These are phyloP conservation scores for Capitulum mitella DNA, from an alignment of 2,888 invertebrate genomes.

Conservation along the genomic window DNA sequence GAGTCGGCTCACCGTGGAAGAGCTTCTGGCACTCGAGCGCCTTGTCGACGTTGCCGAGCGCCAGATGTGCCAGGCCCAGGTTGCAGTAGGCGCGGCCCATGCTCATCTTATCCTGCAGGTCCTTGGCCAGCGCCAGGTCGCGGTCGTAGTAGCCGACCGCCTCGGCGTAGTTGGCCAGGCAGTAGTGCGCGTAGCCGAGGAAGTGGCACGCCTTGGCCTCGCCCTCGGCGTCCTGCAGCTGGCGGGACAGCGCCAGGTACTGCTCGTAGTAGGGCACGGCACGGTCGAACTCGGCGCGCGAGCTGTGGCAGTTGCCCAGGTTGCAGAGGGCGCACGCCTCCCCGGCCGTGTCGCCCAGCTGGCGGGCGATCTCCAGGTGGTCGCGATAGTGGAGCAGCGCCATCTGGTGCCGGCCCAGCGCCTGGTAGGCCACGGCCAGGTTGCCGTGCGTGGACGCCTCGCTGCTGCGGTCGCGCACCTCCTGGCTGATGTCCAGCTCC, in stretches of 20 bases:
- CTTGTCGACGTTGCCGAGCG: slow-evolving; percentile 80
- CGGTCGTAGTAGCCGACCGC: slow-evolving; percentile 86
- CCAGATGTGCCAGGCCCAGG: slow-evolving; percentile 82
- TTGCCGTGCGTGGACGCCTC: slow-evolving; percentile 94
- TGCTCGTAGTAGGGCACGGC: slow-evolving; percentile 94
- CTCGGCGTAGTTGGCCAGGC: slow-evolving; percentile 71
- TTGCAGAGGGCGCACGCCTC: slow-evolving; percentile 80
- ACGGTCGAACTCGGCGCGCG: slow-evolving; percentile 78
- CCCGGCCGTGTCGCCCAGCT: slow-evolving; percentile 84
- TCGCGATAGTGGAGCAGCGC: slow-evolving; percentile 79
- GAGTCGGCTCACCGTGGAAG: slow-evolving; percentile 45
- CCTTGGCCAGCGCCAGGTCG: slow-evolving; percentile 87
- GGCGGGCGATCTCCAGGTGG: slow-evolving; percentile 83
- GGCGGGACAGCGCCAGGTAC: slow-evolving; percentile 81
- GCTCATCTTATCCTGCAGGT: slow-evolving; percentile 85
- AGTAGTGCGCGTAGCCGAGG: slow-evolving; percentile 90
- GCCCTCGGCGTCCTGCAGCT: slow-evolving; percentile 84
- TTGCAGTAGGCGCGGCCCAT: slow-evolving; percentile 96
- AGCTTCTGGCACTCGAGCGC: slow-evolving; percentile 92
- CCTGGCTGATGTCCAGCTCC: slow-evolving; percentile 85
- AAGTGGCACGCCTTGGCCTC: slow-evolving; percentile 95
- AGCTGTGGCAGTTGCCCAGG: slow-evolving; percentile 87
- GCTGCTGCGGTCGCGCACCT: slow-evolving; percentile 75
- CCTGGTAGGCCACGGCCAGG: slow-evolving; percentile 87
- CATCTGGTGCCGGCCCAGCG: slow-evolving; percentile 89